These are phyloP conservation scores for Agrotis clavis DNA, from an alignment of 2,888 invertebrate species.

Conservation along the genomic window DNA sequence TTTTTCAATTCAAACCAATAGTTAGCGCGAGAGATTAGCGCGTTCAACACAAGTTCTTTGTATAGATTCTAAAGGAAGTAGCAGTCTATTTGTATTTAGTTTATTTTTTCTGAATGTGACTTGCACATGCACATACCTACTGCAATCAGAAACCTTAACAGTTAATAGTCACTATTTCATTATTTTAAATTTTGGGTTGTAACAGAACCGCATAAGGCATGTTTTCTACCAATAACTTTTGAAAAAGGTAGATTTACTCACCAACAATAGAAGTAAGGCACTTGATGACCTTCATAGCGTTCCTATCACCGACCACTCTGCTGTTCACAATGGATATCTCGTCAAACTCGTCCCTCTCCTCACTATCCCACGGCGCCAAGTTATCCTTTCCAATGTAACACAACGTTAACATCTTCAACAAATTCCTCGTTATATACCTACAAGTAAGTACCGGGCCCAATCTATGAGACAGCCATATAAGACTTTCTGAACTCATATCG, in stretches of 20 bases:
- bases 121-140: too few species aligned
- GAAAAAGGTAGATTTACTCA: slow-evolving; percentile 76
- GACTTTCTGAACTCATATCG: slow-evolving; percentile 96
- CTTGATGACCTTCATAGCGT: slow-evolving; percentile 96
- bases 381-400: slow-evolving; percentile 97
- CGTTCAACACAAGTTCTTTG: too few species aligned
- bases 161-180: too few species aligned
- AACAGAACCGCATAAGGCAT: too few species aligned
- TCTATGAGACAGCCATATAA: slow-evolving; percentile 98
- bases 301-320: slow-evolving; percentile 94
- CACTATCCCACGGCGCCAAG: slow-evolving; percentile 89
- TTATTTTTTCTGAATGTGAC: too few species aligned
- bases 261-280: slow-evolving; percentile 97
- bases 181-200: too few species aligned
- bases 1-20: too few species aligned
- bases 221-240: too few species aligned
- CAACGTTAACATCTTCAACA: slow-evolving; percentile 97
- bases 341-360: slow-evolving; percentile 88
- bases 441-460: slow-evolving; percentile 98
- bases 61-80: too few species aligned
- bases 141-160: too few species aligned
- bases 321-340: slow-evolving; percentile 93
- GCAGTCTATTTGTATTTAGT: too few species aligned
- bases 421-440: slow-evolving; percentile 96
- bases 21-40: too few species aligned